Percentiles rank a stretch among this genome's conserved stretches.
Evolutionary conservation across 1,140 invertebrate genomes (phyloP).

Genomic region (Vanessa atalanta): DNA sequence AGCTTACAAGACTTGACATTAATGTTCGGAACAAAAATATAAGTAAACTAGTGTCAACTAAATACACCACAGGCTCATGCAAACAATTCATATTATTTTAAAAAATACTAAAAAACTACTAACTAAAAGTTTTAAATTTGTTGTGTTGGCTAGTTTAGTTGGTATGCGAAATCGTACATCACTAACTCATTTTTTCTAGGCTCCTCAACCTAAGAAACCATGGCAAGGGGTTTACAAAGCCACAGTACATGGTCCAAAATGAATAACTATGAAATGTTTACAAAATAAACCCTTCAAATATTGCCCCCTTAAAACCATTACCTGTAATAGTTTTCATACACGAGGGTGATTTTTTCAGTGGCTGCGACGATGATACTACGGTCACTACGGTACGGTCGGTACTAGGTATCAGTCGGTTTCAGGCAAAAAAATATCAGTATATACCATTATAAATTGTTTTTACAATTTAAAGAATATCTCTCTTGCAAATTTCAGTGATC

Average conservation of each 20-base stretch:
- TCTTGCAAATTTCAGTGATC: constrained; percentile 37
- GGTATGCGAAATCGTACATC: not conserved
- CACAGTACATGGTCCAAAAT: constrained; percentile 48
- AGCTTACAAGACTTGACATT: too few species aligned
- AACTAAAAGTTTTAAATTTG: not conserved
- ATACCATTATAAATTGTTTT: too few species aligned
- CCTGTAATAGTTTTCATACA: constrained; percentile 70
- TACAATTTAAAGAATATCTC: not conserved
- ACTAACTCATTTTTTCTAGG: constrained; percentile 42
- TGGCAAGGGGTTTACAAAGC: constrained; percentile 58
- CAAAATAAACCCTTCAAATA: constrained; percentile 60
- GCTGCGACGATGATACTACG: constrained; percentile 75
- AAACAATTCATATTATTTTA: constrained; percentile 10
- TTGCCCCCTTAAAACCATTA: constrained; percentile 42
- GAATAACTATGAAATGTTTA: constrained; percentile 78
- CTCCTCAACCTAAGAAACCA: constrained; percentile 51
- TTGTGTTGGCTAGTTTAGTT: too few species aligned
- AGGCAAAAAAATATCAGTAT: too few species aligned
- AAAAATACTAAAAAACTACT: not conserved
- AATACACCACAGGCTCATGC: too few species aligned
- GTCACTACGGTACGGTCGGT: too few species aligned
- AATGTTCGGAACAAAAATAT: too few species aligned
- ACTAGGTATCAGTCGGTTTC: too few species aligned
- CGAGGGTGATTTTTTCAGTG: constrained; percentile 83
- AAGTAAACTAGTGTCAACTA: too few species aligned